phyloP scores from a whole-genome alignment of 1,140 invertebrate genomes.

The Drosophila varians region DNA sequence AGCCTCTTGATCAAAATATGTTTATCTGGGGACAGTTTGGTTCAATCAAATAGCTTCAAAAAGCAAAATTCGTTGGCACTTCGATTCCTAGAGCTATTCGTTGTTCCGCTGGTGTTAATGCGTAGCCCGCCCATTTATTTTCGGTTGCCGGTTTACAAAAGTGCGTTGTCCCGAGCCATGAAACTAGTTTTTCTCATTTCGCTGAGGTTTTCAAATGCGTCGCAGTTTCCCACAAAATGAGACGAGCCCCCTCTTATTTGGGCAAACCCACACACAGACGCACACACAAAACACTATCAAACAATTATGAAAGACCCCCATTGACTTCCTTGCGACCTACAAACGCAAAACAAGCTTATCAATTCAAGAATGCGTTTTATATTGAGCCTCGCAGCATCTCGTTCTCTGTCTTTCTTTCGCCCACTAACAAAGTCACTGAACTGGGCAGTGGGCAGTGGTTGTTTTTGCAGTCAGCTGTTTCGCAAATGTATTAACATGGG shows the following conservation, averaged over 20 bases:
- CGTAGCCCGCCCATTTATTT: constrained; percentile 18
- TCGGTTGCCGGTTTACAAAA: constrained; percentile 16
- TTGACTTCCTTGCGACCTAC: constrained; percentile 45
- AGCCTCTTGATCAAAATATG: constrained; percentile 26
- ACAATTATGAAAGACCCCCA: constrained; percentile 33
- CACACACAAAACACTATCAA: constrained; percentile 3
- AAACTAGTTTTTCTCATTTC: constrained; percentile 42
- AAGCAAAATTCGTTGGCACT: too few species aligned
- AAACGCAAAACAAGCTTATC: constrained; percentile 44
- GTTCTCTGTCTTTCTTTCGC: neutral
- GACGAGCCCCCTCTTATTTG: constrained; percentile 39
- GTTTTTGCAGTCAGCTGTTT: constrained; percentile 47
- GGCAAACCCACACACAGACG: constrained; percentile 16
- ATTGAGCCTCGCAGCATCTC: constrained; percentile 35
- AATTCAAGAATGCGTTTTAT: constrained; percentile 43
- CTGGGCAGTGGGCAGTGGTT: constrained; percentile 39
- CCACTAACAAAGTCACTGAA: constrained; percentile 40
- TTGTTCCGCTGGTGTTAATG: neutral
- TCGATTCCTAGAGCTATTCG: neutral
- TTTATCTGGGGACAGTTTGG: constrained; percentile 4
- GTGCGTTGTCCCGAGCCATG: constrained; percentile 29
- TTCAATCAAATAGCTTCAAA: neutral
- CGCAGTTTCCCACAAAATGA: constrained; percentile 24
- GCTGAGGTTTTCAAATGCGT: constrained; percentile 28
- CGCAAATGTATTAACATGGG: neutral